Evolutionary conservation across 1,140 invertebrate species (phyloP), one percentile per base, ranked within the genome.

Genomic region (Orius laevigatus): DNA sequence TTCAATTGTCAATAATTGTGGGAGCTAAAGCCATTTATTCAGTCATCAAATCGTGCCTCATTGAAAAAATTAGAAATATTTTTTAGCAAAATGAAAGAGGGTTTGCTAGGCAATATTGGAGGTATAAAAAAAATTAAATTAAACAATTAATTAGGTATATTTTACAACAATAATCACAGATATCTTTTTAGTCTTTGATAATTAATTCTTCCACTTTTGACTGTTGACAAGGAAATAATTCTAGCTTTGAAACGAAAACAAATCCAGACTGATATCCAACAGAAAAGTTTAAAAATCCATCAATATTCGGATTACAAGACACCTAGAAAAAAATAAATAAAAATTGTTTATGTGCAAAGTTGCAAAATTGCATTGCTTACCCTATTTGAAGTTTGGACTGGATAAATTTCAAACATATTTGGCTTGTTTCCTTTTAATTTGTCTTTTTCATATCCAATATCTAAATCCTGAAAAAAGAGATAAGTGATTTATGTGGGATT

Each of bases 211-310:
- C 25, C 25, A 25, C 25, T 4, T 25, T 25, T 25, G 25, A n/a
- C 25, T 25, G 25, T 25, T 25, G 3, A n/a, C n/a, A n/a, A 8
- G 25, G 25, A 4, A 25, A 3, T 25, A 25, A 38, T 10, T 12
- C 36, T n/a, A 48, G 12, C 12, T 40, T 48, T 3, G 66, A 53
- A 19, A 68, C 34, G 48, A 67, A 58, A 9, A 69, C 57, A 11
- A 70, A 59, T 18, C 69, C 69, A 52, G 63, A 68, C 53, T 70
- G 64, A 49, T 68, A 66, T 3, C 66, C 66, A 3, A 54, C 56
- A 5, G 60, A 60, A 10, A 69, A 48, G 63, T 63, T 68, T 5
- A 65, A 49, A 48, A 67, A 67, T 57, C 66, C 67, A 58, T 60
- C 65, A 2, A 55, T 33, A 54, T 70, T 71, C 18, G 66, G 63